Evolutionary conservation across 1,140 invertebrate genomes (phyloP).

Genomic region (Atopsyche davidsoni): DNA sequence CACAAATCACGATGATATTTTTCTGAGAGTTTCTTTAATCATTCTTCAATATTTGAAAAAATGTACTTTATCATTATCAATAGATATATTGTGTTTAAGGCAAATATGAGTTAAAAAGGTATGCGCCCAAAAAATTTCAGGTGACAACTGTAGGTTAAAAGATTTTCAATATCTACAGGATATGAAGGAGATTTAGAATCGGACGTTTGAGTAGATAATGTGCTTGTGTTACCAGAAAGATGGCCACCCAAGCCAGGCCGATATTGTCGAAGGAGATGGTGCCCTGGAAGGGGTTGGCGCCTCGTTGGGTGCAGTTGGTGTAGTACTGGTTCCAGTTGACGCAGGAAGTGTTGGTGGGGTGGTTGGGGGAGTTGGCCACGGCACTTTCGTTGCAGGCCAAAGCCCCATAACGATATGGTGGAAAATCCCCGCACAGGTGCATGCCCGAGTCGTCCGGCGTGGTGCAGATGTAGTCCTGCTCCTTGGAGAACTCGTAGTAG

Average conservation of each 20-base stretch:
- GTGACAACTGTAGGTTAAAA: no score
- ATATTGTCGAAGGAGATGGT: constrained; percentile 99
- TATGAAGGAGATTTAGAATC: no score
- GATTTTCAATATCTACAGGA: no score
- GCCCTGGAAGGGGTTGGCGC: constrained; percentile 96
- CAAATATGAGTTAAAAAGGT: no score
- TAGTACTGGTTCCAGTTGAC: constrained; percentile 99
- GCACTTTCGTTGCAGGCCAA: constrained; percentile 60
- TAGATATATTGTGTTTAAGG: no score
- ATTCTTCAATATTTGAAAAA: no score
- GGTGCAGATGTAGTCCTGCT: constrained; percentile 97
- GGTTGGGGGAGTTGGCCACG: constrained; percentile 45
- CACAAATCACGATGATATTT: no score
- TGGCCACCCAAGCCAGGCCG: constrained; percentile 98
- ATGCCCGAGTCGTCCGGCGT: constrained; percentile 90
- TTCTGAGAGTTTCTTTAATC: no score
- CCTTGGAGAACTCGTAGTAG: constrained; percentile 77
- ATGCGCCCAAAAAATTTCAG: no score
- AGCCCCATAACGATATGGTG: constrained; percentile 66
- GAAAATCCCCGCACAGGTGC: constrained; percentile 85
- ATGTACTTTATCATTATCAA: no score
- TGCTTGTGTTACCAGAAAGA: constrained; percentile 99
- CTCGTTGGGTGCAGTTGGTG: constrained; percentile 84
- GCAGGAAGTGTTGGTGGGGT: constrained; percentile 64
- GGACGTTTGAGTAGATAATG: no score